Evolutionary conservation across 1,140 invertebrate species (phyloP).

Genomic region (Armadillidium nasatum): DNA sequence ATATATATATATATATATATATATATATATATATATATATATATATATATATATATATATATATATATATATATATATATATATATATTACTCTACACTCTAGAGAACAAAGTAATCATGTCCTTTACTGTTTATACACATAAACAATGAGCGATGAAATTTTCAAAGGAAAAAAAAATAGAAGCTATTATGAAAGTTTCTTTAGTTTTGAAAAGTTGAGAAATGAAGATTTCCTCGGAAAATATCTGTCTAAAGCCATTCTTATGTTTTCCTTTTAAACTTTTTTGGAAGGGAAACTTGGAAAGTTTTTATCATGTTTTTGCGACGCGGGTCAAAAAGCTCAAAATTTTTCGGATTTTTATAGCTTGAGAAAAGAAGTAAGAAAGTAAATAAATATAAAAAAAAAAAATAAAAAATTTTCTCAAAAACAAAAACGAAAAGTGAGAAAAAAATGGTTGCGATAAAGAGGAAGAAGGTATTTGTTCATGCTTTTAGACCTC

Average conservation of each 20-base stretch:
- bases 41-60: no score
- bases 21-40: no score
- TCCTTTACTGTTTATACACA: no score
- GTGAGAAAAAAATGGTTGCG: not conserved
- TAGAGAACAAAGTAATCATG: no score
- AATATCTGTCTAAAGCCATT: not conserved
- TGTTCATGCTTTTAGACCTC: not conserved
- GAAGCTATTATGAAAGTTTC: slow-evolving; percentile 1
- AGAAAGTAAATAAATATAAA: no score
- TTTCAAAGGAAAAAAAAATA: not conserved
- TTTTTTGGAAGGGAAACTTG: not conserved
- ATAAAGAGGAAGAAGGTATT: not conserved
- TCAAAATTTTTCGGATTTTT: not conserved
- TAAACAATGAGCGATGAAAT: no score
- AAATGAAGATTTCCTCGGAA: slow-evolving; percentile 2
- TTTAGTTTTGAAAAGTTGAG: not conserved
- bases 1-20: not conserved
- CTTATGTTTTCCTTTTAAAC: not conserved
- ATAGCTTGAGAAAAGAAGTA: not conserved
- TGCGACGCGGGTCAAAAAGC: not conserved
- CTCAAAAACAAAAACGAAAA: no score
- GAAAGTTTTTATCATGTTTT: slow-evolving; percentile 6
- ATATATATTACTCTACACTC: no score
- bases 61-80: no score
- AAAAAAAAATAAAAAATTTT: no score